A percentile compares a stretch with the other conserved stretches of the same genome.
phyloP scores from a whole-genome alignment of 2,888 invertebrate species.

The Octonoba sinensis region DNA sequence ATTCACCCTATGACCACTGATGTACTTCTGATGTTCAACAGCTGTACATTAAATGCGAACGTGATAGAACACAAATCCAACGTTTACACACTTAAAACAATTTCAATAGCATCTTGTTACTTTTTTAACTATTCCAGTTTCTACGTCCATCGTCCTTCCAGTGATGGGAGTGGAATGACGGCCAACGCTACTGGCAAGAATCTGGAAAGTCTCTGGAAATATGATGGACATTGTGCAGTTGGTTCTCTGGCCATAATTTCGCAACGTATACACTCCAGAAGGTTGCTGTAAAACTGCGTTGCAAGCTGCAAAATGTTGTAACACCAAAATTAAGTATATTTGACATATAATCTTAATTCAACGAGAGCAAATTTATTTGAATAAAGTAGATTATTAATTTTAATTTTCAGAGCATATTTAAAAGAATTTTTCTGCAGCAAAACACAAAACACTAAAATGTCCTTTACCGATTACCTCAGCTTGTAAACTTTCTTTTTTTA shows the following conservation, averaged over 20 bases:
- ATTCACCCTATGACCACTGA: no score
- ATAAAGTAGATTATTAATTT: no score
- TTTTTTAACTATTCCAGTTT: constrained; percentile 80
- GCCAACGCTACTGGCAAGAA: constrained; percentile 83
- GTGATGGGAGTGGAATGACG: constrained; percentile 67
- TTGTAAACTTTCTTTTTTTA: no score
- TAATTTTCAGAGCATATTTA: no score
- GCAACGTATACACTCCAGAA: constrained; percentile 82
- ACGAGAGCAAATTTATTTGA: neutral
- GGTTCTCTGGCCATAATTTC: constrained; percentile 84
- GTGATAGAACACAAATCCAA: no score
- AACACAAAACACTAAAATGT: no score
- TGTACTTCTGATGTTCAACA: no score
- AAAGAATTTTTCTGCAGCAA: no score
- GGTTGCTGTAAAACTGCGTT: constrained; percentile 85
- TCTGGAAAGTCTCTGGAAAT: constrained; percentile 82
- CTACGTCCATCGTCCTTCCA: constrained; percentile 72
- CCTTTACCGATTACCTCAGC: no score
- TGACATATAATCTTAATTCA: neutral
- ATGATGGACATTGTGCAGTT: constrained; percentile 89
- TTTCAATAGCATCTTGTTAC: constrained; percentile 73
- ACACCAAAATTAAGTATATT: neutral
- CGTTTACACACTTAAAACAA: no score
- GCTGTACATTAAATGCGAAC: no score
- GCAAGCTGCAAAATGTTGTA: constrained; percentile 79